Evolutionary conservation across 2,888 invertebrate genomes (phyloP).

Genomic region (Linnaemya vulpina): DNA sequence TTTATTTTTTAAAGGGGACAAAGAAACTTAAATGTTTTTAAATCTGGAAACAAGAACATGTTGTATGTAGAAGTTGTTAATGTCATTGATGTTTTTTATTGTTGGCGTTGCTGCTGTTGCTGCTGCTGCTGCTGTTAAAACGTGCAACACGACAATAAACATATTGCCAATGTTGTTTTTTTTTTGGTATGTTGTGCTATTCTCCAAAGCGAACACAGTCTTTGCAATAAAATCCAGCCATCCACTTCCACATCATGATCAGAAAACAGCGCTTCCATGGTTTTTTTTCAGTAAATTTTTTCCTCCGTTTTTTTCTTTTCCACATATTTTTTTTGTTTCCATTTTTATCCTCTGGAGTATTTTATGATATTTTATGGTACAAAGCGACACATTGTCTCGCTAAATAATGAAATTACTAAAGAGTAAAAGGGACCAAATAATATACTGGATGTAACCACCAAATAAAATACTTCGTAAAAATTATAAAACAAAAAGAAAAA

Average conservation of each 20-base stretch:
- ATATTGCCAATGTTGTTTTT: slow-evolving; percentile 62
- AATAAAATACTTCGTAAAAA: slow-evolving; percentile 16
- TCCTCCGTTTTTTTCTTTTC: neutral
- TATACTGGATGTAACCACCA: slow-evolving; percentile 21
- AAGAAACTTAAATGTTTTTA: slow-evolving; percentile 61
- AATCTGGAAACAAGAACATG: slow-evolving; percentile 59
- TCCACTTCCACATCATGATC: slow-evolving; percentile 59
- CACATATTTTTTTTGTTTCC: neutral
- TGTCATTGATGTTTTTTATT: slow-evolving; percentile 51
- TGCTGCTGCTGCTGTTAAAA: slow-evolving; percentile 44
- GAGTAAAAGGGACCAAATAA: slow-evolving; percentile 57
- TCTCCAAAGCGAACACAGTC: slow-evolving; percentile 11
- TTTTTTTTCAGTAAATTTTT: neutral
- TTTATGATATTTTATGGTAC: slow-evolving; percentile 26
- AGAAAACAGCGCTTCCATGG: slow-evolving; percentile 29
- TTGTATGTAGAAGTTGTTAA: slow-evolving; percentile 52
- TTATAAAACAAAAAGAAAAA: slow-evolving; percentile 6
- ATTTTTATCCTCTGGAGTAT: slow-evolving; percentile 33
- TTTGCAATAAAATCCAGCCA: slow-evolving; percentile 26
- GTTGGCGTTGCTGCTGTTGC: slow-evolving; percentile 11
- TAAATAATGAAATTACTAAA: slow-evolving; percentile 54
- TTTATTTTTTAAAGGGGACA: slow-evolving; percentile 47
- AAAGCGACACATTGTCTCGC: slow-evolving; percentile 63
- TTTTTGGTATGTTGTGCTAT: slow-evolving; percentile 13
- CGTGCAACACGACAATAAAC: slow-evolving; percentile 69